A percentile compares a stretch with the other conserved stretches of the same genome.
These are phyloP conservation scores for Smutsia gigantea DNA, from an alignment of 2,797 vertebrate genomes.

Conservation along the genomic window DNA sequence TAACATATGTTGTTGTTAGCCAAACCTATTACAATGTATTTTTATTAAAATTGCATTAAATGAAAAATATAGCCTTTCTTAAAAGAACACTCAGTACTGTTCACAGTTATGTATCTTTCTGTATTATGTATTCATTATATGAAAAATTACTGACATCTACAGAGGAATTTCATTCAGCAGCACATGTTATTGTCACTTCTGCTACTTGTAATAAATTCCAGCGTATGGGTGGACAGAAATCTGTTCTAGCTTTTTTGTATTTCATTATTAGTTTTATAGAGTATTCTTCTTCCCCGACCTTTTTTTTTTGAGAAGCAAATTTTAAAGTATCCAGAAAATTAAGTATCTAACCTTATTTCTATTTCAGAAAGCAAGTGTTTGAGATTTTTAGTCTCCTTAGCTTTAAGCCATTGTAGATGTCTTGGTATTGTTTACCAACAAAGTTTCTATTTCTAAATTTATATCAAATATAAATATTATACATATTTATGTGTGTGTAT, in stretches of 20 bases:
- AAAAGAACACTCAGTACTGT: not conserved
- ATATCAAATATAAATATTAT: not conserved
- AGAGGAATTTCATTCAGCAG: not conserved
- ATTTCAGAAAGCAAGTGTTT: slow-evolving; percentile 28
- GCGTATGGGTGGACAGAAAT: not conserved
- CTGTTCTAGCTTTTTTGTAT: not conserved
- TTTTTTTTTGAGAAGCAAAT: not conserved
- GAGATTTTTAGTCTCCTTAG: not conserved
- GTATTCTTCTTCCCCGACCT: not conserved
- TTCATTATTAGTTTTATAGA: slow-evolving; percentile 28
- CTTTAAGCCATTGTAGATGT: not conserved
- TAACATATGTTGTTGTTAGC: slow-evolving; percentile 6
- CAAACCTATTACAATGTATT: slow-evolving; percentile 2
- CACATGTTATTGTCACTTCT: not conserved
- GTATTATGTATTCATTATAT: not conserved
- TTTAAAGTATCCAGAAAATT: slow-evolving; percentile 10
- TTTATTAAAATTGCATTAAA: not conserved
- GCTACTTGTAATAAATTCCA: not conserved
- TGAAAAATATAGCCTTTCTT: slow-evolving; percentile 9
- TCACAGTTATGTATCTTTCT: not conserved
- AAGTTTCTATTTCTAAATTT: slow-evolving; percentile 24
- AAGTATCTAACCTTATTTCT: not conserved
- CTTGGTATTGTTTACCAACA: not conserved
- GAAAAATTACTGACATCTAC: not conserved
- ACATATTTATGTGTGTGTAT: not conserved